phyloP scores from a whole-genome alignment of 1,140 invertebrate species.

The Zaprionus lachaisei region DNA sequence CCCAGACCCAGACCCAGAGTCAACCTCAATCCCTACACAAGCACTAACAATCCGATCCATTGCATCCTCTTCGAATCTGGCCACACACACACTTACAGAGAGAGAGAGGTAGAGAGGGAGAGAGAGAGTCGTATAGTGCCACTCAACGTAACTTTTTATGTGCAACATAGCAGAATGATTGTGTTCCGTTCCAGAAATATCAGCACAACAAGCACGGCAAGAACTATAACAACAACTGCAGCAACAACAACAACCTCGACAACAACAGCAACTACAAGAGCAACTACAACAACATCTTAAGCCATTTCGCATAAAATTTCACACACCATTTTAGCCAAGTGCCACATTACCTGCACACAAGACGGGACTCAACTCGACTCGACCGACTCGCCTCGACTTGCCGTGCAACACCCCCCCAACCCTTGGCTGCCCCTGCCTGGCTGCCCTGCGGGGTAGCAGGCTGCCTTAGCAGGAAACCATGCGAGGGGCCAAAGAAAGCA shows the following conservation, averaged over 20 bases:
- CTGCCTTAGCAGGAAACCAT: conserved; percentile 21
- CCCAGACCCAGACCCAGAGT: conserved; percentile 18
- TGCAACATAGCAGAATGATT: conserved; percentile 83
- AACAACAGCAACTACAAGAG: conserved; percentile 34
- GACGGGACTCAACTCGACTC: conserved; percentile 69
- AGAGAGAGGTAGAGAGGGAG: background rate
- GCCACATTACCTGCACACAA: conserved; percentile 84
- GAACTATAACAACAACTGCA: conserved; percentile 54
- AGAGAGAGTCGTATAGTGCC: conserved; percentile 57
- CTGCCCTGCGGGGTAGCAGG: conserved; percentile 1
- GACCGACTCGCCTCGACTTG: conserved; percentile 22
- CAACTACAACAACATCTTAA: conserved; percentile 67
- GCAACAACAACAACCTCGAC: conserved; percentile 40
- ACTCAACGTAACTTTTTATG: conserved; percentile 83
- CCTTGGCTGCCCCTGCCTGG: background rate
- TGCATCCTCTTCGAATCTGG: conserved; percentile 43
- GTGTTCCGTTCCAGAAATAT: conserved; percentile 82
- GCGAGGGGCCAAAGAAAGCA: conserved; percentile 29
- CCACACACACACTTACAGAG: conserved; percentile 21
- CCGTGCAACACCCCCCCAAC: background rate
- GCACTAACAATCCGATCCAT: conserved; percentile 41
- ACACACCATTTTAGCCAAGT: conserved; percentile 84
- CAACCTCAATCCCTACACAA: background rate
- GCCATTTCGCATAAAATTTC: conserved; percentile 84
- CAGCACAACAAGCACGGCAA: conserved; percentile 74